phyloP scores from a whole-genome alignment of 2,888 invertebrate species.

The Volucella bombylans region DNA sequence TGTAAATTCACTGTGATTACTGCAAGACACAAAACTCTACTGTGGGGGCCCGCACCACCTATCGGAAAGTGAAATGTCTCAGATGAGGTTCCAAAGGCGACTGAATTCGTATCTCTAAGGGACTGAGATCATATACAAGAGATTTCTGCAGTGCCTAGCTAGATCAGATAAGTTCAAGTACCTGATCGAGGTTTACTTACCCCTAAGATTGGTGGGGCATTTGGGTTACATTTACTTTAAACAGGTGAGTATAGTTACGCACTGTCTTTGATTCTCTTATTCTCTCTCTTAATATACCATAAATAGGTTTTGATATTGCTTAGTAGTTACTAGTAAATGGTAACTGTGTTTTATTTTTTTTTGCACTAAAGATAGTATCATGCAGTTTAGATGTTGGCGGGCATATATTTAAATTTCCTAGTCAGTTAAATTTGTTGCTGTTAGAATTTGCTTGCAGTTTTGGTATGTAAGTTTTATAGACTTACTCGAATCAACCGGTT shows the following conservation, averaged over 20 bases:
- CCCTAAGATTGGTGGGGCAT: slow-evolving; percentile 14
- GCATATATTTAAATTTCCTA: background rate
- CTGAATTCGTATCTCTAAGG: slow-evolving; percentile 76
- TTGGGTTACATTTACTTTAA: background rate
- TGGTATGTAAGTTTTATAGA: slow-evolving; percentile 6
- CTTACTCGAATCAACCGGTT: slow-evolving; percentile 28
- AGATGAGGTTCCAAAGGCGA: slow-evolving; percentile 79
- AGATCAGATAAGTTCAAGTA: slow-evolving; percentile 28
- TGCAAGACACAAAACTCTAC: slow-evolving; percentile 6
- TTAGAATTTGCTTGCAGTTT: slow-evolving; percentile 16
- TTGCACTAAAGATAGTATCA: background rate
- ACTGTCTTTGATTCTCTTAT: slow-evolving; percentile 1
- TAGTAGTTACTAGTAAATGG: background rate
- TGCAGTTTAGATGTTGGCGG: background rate
- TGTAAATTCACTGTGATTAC: slow-evolving; percentile 26
- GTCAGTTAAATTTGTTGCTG: slow-evolving; percentile 2
- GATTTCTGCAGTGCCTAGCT: slow-evolving; percentile 13
- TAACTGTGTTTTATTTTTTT: background rate
- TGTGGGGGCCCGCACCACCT: background rate
- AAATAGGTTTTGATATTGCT: no score
- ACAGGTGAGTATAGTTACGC: background rate
- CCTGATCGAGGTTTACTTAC: slow-evolving; percentile 3
- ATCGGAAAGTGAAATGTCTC: slow-evolving; percentile 75
- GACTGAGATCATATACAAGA: slow-evolving; percentile 59
- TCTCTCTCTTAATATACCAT: background rate